Conservation (phyloP, 37 sponge, comb jelly and placozoan genomes). For the Chondrilla cf. caribensis region DNA sequence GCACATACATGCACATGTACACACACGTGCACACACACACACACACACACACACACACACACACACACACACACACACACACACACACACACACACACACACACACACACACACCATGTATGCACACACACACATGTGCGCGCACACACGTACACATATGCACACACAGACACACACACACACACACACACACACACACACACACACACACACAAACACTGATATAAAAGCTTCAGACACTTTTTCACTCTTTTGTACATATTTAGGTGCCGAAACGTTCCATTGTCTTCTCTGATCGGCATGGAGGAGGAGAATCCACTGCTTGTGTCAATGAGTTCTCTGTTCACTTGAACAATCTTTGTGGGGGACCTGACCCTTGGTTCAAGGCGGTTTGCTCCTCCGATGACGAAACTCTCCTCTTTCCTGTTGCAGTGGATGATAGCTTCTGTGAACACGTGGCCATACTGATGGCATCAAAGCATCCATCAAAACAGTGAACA, state of each 20-base stretch:
- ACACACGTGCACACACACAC: no score
- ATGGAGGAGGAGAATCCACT: constrained; percentile 22
- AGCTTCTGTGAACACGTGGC: constrained; percentile 65
- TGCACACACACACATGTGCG: no score
- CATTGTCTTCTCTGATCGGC: constrained; percentile 45
- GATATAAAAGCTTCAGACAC: neutral
- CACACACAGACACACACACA: neutral
- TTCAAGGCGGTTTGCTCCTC: constrained; percentile 80
- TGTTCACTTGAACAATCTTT: constrained; percentile 45
- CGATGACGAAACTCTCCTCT: constrained; percentile 75
- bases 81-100: no score
- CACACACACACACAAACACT: neutral
- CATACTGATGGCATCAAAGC: constrained; percentile 48
- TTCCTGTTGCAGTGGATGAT: constrained; percentile 42
- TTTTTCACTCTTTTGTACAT: neutral
- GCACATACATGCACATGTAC: no score
- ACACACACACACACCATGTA: no score
- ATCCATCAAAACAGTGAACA: constrained; percentile 39
- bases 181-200: neutral
- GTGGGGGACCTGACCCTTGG: constrained; percentile 41
- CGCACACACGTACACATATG: neutral
- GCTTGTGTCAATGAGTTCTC: constrained; percentile 67
- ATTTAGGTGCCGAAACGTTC: neutral
- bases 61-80: no score
- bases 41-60: no score